These are phyloP conservation scores for Hypotaenidia philippensis DNA, from an alignment of 2,797 vertebrate species.

Conservation along the genomic window DNA sequence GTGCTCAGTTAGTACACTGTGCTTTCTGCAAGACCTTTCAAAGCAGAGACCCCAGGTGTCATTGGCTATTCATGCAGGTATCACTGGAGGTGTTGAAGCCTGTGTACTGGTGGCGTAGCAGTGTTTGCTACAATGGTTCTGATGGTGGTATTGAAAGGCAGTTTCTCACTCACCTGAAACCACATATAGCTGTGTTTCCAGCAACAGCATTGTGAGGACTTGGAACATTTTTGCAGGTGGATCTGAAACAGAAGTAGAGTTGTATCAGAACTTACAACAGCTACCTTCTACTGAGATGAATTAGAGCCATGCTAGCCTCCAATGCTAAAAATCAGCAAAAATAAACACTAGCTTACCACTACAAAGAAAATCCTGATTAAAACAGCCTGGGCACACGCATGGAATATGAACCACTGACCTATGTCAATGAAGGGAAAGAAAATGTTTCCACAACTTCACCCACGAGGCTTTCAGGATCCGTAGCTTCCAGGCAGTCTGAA, in stretches of 20 bases:
- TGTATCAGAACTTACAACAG: not conserved
- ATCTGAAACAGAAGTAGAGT: constrained; percentile 58
- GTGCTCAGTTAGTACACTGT: not conserved
- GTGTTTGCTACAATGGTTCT: not conserved
- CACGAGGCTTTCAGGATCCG: not conserved
- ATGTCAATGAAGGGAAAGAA: not conserved
- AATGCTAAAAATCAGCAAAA: not conserved
- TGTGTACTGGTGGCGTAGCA: fast-evolving
- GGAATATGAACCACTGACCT: not conserved
- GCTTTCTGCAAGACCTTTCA: not conserved
- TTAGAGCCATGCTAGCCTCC: not conserved
- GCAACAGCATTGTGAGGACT: constrained; percentile 13
- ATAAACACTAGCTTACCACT: not conserved
- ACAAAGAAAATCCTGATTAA: not conserved
- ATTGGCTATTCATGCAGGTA: not conserved
- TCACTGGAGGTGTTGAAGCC: not conserved
- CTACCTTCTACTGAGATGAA: not conserved
- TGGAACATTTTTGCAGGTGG: constrained; percentile 55
- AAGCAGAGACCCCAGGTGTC: not conserved
- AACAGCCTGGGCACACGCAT: not conserved
- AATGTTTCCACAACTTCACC: not conserved
- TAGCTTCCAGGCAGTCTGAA: not conserved
- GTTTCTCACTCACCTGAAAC: constrained; percentile 45
- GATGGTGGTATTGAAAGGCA: not conserved
- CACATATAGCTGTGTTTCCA: constrained; percentile 32